Evolutionary conservation across 2,888 invertebrate genomes (phyloP), one percentile per base, ranked within the genome.

Genomic region (Stictocephala bisonia): DNA sequence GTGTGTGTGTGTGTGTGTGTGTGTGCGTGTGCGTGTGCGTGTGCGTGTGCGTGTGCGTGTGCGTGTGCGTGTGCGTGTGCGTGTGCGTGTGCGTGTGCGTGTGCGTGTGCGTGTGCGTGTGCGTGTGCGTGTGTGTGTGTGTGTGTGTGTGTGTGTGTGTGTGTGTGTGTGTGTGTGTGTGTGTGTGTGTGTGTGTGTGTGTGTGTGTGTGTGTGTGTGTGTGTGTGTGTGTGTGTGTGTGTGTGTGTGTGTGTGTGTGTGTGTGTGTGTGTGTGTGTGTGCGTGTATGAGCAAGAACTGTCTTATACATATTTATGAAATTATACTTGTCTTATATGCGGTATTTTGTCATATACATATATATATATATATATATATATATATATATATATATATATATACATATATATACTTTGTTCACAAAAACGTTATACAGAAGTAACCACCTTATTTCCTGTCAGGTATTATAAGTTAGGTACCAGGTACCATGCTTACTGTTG

Each of bases 21-120:
- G 35, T 35, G 35, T 35, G 35, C 35, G 35, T 35, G 35, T 35
- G 35, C 35, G 11, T 35, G 35, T 35, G 35, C 35, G 18, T 11
- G 44, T 44, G 44, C 11, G 44, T 44, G 44, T 44, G 44, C 18
- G 44, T 44, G 44, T 44, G 44, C 18, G 44, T 44, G 44, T 44
- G 44, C 11, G 35, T 35, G 35, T 35, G 35, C 11, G 35, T 35
- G 35, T 35, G 35, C 11, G 35, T 35, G 35, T 35, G 35, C 11
- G 35, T 35, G 35, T 35, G 35, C 11, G 35, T 35, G 35, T 35
- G 35, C 11, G 35, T 35, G 35, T 35, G 35, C 11, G 35, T 35
- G 35, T 35, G 35, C 11, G 35, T 35, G 35, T 35, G 35, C 11
- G 35, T 35, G 35, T 35, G 35, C 11, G 35, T 35, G 35, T 35